Base-by-base conservation (phyloP, 2,113 vertebrate genomes). In the Catagonus wagneri region DNA sequence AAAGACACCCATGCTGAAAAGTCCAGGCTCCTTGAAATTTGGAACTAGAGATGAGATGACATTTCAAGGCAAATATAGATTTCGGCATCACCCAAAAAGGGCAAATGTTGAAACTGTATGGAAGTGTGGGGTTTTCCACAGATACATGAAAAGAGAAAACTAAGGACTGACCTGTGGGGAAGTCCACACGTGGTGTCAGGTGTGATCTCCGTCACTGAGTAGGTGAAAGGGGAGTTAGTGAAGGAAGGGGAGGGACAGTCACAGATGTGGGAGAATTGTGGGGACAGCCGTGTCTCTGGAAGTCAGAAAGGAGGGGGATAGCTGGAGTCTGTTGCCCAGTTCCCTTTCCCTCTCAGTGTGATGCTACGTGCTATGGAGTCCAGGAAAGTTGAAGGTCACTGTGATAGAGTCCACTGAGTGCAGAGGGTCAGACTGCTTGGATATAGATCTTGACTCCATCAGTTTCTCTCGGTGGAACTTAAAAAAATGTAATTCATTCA, bases 281-380 rank as follows among this genome's bases (percentile, higher is more conserved):
- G 29, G 14, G 19, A 44, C 0, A 25, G 83, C 2, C 2, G 27
- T 36, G 52, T 23, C 10, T 15, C 2, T 3, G 3, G 44, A 56
- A 88, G 63, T 29, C 20, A 8, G 34, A 44, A 65, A 4, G 25
- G 11, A 32, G 13, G 25, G 25, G 1, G 3, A 27, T 1, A 19
- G 4, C 50, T 12, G 6, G 56, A 36, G 22, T 17, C 36, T 3
- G 12, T 1, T 32, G 52, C 6, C 27, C 20, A 0, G 10, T 4
- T 74, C 7, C 22, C 15, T 1, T 76, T 16, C 20, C n/a, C 6
- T 25, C 25, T 36, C 4, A 3, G 20, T 3, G 1, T 1, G 13
- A 50, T 9, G 23, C 15, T 23, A n/a, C 0, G 0, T 8, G n/a
- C 54, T 17, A 0, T 11, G 52, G 36, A 36, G 16, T 34, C 7